phyloP scores from a whole-genome alignment of 2,888 invertebrate genomes.

The Agelastica alni region DNA sequence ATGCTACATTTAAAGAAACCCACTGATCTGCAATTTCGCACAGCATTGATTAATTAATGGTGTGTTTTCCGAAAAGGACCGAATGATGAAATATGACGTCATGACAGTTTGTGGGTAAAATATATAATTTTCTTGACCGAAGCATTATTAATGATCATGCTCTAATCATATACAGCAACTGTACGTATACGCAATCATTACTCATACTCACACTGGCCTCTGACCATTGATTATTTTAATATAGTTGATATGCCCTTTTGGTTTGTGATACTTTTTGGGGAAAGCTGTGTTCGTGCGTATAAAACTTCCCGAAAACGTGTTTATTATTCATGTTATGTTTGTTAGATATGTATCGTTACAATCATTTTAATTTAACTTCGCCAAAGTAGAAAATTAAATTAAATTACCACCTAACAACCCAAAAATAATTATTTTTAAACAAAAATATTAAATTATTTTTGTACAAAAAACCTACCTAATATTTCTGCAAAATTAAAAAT shows the following conservation, averaged over 20 bases:
- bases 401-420: too few relatives aligned
- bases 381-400: too few relatives aligned
- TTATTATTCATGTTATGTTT: not conserved
- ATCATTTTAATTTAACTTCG: not conserved
- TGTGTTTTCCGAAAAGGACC: conserved; percentile 31
- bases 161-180: conserved; percentile 51
- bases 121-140: conserved; percentile 55
- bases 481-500: too few relatives aligned
- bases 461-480: too few relatives aligned
- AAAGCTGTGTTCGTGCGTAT: not conserved
- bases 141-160: conserved; percentile 53
- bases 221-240: conserved; percentile 28
- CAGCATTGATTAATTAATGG: conserved; percentile 38
- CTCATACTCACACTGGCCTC: conserved; percentile 37
- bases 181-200: conserved; percentile 45
- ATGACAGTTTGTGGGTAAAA: conserved; percentile 55
- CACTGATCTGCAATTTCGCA: conserved; percentile 21
- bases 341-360: not conserved
- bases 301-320: not conserved
- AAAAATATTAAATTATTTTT: too few relatives aligned
- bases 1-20: conserved; percentile 16
- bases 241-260: conserved; percentile 26
- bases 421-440: too few relatives aligned
- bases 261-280: conserved; percentile 18
- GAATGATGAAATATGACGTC: conserved; percentile 52